Percentiles rank a stretch among this genome's conserved stretches.
Evolutionary conservation across 2,797 vertebrate genomes (phyloP).

Genomic region (Xenops minutus): DNA sequence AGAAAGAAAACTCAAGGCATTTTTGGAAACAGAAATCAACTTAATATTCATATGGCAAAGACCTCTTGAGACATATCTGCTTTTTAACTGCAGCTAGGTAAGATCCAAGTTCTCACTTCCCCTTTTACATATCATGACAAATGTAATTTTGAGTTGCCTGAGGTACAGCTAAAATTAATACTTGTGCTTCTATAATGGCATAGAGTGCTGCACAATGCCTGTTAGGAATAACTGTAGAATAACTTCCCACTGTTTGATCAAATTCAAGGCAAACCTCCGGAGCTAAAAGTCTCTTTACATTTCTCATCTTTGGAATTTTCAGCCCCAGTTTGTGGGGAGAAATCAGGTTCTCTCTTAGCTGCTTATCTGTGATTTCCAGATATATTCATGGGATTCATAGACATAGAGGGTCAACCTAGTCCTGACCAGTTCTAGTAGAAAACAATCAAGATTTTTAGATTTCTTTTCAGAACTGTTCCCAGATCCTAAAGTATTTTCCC

Average conservation of each 20-base stretch:
- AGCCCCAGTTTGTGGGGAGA: neutral
- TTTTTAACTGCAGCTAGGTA: neutral
- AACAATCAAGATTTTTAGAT: neutral
- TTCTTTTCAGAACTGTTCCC: neutral
- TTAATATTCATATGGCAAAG: neutral
- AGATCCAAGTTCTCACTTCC: neutral
- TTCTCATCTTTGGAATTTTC: neutral
- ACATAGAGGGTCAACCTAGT: neutral
- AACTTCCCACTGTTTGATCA: neutral
- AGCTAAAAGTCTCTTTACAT: neutral
- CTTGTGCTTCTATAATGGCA: neutral
- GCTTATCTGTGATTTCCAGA: neutral
- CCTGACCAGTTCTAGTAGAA: neutral
- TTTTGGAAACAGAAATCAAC: neutral
- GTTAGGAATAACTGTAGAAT: neutral
- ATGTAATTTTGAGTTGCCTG: neutral
- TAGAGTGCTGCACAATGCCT: neutral
- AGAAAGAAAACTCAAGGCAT: neutral
- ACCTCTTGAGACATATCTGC: neutral
- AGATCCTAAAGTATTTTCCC: neutral
- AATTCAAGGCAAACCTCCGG: neutral
- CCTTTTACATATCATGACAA: fast-evolving
- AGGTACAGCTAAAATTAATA: neutral
- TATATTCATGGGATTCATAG: neutral
- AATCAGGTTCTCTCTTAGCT: neutral